Evolutionary conservation across 2,888 invertebrate species (phyloP), one percentile per base, ranked within the genome.

Genomic region (Agrotis puta): DNA sequence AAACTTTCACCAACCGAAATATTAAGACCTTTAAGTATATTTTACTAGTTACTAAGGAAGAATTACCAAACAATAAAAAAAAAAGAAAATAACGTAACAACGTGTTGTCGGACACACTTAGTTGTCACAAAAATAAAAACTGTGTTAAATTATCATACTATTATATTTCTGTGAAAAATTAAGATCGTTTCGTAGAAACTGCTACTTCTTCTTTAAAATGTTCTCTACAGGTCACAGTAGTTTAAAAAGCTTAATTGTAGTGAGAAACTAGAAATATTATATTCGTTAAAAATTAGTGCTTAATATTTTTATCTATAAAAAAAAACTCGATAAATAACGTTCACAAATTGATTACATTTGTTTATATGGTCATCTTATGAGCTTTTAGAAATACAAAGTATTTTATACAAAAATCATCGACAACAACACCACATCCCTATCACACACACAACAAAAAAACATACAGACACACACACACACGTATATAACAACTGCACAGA

Each of bases 401-500:
- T 39, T 39, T 39, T 39, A 39, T 9, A 11, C 11, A 11, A 7
- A 39, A 53, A 66, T 9, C 27, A 70, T 84, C 84, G 84, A 84
- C 56, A 68, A 13, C 3, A 0, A 0, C 16, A 20, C 9, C 56
- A 22, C 81, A 69, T 64, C 85, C 61, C 82, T 83, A 77, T 0
- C 22, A 51, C 14, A 63, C 71, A 65, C 64, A 76, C 81, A 74
- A 51, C 24, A 65, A n/a, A n/a, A n/a, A n/a, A n/a, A 57, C 50
- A 47, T n/a, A 18, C 57, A 11, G 48, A 63, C 57, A 70, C 70
- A 71, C 69, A 70, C 45, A 58, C 69, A 83, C 86, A 84, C 81
- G 87, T 81, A 81, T 65, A 85, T 77, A 75, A 79, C 81, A 64
- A 54, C 56, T 48, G 70, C 73, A 82, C 53, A 75, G 71, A 66